These are phyloP conservation scores for Polyommatus icarus DNA, from an alignment of 2,888 invertebrate species.

Conservation along the genomic window DNA sequence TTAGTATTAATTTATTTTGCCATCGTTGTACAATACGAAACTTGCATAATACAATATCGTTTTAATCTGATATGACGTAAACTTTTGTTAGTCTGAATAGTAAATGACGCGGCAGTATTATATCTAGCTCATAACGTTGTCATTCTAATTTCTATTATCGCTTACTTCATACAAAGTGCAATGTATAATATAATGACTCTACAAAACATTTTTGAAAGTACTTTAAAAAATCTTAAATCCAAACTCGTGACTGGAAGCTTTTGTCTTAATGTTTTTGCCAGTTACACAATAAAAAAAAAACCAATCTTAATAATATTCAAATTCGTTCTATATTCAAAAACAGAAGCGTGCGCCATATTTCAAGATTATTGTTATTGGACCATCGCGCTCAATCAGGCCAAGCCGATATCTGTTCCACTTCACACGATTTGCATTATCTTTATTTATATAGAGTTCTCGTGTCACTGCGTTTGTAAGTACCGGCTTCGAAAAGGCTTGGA, in stretches of 20 bases:
- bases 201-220: not conserved
- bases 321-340: constrained; percentile 15
- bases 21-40: not conserved
- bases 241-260: constrained; percentile 3
- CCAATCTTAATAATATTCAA: not conserved
- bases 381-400: constrained; percentile 42
- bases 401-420: constrained; percentile 55
- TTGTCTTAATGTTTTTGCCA: not conserved
- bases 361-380: constrained; percentile 25
- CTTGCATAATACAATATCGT: constrained; percentile 1
- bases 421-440: constrained; percentile 50
- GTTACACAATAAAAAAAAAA: not conserved
- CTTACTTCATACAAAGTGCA: not conserved
- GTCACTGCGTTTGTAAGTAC: too few relatives aligned
- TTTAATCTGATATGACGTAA: constrained; percentile 23
- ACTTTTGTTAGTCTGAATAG: constrained; percentile 15
- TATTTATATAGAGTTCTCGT: not conserved
- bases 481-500: too few relatives aligned
- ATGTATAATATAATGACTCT: not conserved
- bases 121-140: not conserved
- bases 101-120: not conserved
- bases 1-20: not conserved
- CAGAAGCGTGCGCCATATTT: constrained; percentile 25
- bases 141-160: constrained; percentile 8
- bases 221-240: not conserved